Percentiles rank a stretch among this genome's conserved stretches.
phyloP scores from a whole-genome alignment of 2,113 vertebrate species.

The Patagioenas fasciata region DNA sequence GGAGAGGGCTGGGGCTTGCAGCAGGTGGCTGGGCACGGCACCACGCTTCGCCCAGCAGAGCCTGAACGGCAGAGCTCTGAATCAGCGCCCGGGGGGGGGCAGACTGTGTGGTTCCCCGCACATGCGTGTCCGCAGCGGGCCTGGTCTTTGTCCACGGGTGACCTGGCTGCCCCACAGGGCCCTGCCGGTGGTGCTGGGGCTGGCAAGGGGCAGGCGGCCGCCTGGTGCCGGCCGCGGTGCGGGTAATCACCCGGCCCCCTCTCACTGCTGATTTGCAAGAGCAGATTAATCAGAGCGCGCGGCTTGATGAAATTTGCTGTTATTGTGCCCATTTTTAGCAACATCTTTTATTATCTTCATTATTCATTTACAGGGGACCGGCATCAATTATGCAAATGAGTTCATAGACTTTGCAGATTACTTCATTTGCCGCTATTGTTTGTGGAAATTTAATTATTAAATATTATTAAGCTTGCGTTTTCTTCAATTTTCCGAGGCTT shows the following conservation, averaged over 20 bases:
- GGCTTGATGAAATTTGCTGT: constrained; percentile 99
- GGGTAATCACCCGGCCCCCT: constrained; percentile 91
- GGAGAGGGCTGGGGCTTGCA: neutral
- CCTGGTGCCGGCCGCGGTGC: constrained; percentile 62
- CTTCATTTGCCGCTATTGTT: constrained; percentile 96
- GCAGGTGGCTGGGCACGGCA: rapidly evolving
- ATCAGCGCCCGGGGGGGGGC: neutral
- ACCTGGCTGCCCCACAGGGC: no score
- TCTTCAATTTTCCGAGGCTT: constrained; percentile 92
- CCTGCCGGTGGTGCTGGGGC: no score
- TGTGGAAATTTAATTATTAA: constrained; percentile 98
- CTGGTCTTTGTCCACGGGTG: neutral
- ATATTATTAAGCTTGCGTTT: constrained; percentile 96
- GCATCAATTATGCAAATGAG: constrained; percentile 99
- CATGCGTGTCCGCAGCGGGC: neutral
- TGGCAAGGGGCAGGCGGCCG: no score
- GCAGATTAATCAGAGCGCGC: constrained; percentile 97
- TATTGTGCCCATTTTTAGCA: constrained; percentile 99
- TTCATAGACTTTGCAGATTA: constrained; percentile 96
- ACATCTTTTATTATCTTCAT: constrained; percentile 99
- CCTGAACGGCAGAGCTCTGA: neutral
- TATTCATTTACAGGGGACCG: constrained; percentile 95
- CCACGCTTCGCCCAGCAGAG: neutral
- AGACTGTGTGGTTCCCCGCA: rapidly evolving
- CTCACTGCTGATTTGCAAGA: constrained; percentile 95